Evolutionary conservation across 2,888 invertebrate species (phyloP), one percentile per base, ranked within the genome.

Genomic region (Shargacucullia verbasci): DNA sequence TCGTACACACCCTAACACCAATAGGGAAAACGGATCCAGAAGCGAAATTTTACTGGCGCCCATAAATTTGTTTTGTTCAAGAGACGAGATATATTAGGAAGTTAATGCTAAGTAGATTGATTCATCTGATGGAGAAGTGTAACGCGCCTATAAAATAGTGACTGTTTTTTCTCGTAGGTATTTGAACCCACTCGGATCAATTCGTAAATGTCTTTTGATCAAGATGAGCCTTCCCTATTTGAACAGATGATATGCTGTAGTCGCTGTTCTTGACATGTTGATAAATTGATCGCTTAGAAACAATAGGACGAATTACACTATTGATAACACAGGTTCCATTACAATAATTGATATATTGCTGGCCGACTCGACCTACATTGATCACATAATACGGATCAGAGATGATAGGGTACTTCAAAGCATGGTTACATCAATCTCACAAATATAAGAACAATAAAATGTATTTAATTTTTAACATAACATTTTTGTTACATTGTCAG

Each of bases 61-160:
- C 61, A 69, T 73, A 73, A 73, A 72, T 76, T 72, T 76, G 62
- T 76, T 69, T 75, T 76, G 46, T 66, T 76, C 61, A 56, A 66
- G 73, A 72, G 49, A 54, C 60, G 53, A 60, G 43, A 68, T 39
- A 61, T 69, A 68, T 68, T 68, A 59, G 55, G 61, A 68, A 61
- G 57, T 75, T 72, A 75, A 75, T 75, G 76, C 69, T 72, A 75
- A 73, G 73, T 72, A 76, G 57, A 72, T 75, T 73, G 73, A 68
- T 68, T 64, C 55, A 58, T 64, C 57, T 56, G 64, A 60, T 38
- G 44, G 47, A 62, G 50, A 55, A 50, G 46, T 48, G 44, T 44
- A 40, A 53, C 33, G 29, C 7, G 58, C 6, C 56, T 14, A 60
- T 70, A 62, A 72, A 66, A 55, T 41, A 54, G 55, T 35, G 52